phyloP scores from a whole-genome alignment of 2,113 vertebrate species.

The Nymphicus hollandicus region DNA sequence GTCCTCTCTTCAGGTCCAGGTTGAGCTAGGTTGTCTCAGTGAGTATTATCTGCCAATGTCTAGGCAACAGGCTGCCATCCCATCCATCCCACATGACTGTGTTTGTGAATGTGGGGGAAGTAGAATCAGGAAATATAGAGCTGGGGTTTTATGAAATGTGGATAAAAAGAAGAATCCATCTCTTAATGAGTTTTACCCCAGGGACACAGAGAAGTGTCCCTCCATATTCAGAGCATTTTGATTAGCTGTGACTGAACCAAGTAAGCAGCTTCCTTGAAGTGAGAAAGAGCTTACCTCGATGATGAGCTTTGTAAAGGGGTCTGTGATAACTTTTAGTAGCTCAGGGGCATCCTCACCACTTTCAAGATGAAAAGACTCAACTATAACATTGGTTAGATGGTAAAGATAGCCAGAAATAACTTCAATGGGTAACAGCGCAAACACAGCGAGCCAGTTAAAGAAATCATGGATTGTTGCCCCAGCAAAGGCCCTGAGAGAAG shows the following conservation, averaged over 20 bases:
- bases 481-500: slow-evolving; percentile 84
- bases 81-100: not conserved
- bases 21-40: not conserved
- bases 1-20: not conserved
- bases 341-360: slow-evolving; percentile 88
- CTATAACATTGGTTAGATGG: slow-evolving; percentile 79
- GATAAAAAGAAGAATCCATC: not conserved
- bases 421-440: slow-evolving; percentile 88
- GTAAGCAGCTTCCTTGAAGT: not conserved
- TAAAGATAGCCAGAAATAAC: slow-evolving; percentile 83
- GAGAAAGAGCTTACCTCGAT: slow-evolving; percentile 81
- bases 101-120: not conserved
- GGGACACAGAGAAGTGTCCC: not conserved
- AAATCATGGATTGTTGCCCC: slow-evolving; percentile 95
- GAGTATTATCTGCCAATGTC: not conserved
- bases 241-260: not conserved
- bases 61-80: not conserved
- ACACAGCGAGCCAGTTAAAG: slow-evolving; percentile 96
- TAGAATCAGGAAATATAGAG: not conserved
- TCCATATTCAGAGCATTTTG: not conserved
- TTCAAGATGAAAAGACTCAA: slow-evolving; percentile 84
- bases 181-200: not conserved
- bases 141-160: not conserved
- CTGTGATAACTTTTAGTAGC: slow-evolving; percentile 93
- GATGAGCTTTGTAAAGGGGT: slow-evolving; percentile 90